Evolutionary conservation across 2,888 invertebrate species (phyloP), one percentile per base, ranked within the genome.

Genomic region (Deilephila elpenor): DNA sequence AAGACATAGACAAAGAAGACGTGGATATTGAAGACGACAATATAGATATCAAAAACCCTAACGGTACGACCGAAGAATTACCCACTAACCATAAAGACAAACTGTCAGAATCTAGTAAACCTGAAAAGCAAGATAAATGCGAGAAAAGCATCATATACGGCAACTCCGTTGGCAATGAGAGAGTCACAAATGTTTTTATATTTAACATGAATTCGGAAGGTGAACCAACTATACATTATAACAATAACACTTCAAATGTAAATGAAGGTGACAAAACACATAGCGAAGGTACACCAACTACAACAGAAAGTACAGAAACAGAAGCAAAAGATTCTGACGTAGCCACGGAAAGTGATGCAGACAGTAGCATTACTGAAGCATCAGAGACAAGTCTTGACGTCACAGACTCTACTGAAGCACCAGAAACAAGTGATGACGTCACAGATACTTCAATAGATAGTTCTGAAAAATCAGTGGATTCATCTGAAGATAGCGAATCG

Each of bases 181-280:
- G 14, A 51, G 44, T 67, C 0, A 67, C 67, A 3, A 67, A 67
- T 25, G 67, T 67, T 5, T 67, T 51, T 25, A 51, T 67, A 51
- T 67, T 67, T 7, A 20, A 67, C 11, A 67, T 67, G 67, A 67
- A 67, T 51, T 62, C 62, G 17, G 67, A 29, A 1, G 25, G 11
- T 19, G 17, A 44, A 51, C 67, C 67, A 6, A 17, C 20, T 1
- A 5, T 67, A 67, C 14, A 44, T 44, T 44, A 44, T 14, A 44
- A 44, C 44, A 44, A 44, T 44, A 44, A 44, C 44, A 11, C 1
- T 44, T 44, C 59, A 60, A 29, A 17, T 8, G 17, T 5, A 60
- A 17, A 60, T 60, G 60, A 14, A 29, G 29, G 29, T 29, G 29
- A 25, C n/a, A 60, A 60, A 29, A 60, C 25, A 60, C 25, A 25